Conservation (phyloP, 2,888 invertebrate species). For the Cephus nigrinus region DNA sequence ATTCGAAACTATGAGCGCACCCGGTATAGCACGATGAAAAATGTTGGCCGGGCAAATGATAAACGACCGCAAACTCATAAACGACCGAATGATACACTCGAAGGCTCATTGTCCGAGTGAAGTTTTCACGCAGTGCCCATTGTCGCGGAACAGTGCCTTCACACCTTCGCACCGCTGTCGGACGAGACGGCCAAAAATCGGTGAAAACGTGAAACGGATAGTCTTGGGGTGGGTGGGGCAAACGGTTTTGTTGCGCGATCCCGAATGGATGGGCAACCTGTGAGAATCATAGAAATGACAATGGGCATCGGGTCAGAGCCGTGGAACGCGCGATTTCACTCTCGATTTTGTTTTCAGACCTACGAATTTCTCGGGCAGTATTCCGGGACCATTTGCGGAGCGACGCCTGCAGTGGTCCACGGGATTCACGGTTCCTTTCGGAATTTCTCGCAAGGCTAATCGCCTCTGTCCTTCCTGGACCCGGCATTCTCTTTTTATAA, state of each 20-base stretch:
- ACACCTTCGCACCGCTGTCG: conserved; percentile 33
- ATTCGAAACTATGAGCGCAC: conserved; percentile 7
- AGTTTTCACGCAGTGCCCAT: conserved; percentile 50
- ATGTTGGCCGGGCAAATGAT: conserved; percentile 52
- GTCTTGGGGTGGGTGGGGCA: conserved; percentile 20
- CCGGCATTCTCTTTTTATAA: neutral
- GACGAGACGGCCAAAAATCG: conserved; percentile 37
- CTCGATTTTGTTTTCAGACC: conserved; percentile 2
- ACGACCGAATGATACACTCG: conserved; percentile 62
- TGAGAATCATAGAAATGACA: conserved; percentile 7
- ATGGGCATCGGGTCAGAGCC: neutral
- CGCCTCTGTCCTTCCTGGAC: neutral
- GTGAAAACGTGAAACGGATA: conserved; percentile 17
- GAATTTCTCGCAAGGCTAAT: neutral
- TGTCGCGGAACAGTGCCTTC: conserved; percentile 31
- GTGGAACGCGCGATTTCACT: conserved; percentile 6
- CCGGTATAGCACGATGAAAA: conserved; percentile 49
- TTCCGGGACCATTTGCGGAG: neutral
- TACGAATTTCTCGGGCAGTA: neutral
- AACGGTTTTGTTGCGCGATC: conserved; percentile 30
- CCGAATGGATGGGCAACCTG: conserved; percentile 14
- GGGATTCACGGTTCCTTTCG: neutral
- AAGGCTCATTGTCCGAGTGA: conserved; percentile 52
- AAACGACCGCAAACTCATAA: conserved; percentile 58
- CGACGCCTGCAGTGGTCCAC: neutral